Base-by-base conservation (phyloP, 2,888 invertebrate species). In the Drosophila demipolita region DNA sequence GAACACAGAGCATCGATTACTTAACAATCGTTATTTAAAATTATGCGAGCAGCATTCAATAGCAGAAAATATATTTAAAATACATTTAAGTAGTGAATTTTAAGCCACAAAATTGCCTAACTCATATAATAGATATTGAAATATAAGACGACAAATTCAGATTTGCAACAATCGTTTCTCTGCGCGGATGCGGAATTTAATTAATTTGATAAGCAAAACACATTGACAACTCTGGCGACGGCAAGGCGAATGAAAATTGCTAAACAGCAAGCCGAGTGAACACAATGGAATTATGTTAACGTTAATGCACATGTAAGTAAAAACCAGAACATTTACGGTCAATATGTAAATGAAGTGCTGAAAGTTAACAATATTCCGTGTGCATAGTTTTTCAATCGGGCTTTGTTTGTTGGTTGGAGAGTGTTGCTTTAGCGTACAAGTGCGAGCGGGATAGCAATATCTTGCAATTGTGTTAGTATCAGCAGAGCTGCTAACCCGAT, bases 221-320 rank as follows among this genome's bases (percentile, higher is more conserved):
- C 53, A 61, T 53, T 73, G 76, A 53, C 76, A 77, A 75, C 78
- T 66, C 76, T 77, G 63, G 78, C 63, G 63, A 77, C 76, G 76
- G 76, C 76, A 77, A 77, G 77, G 77, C 78, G 69, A 78, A 78
- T 62, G 78, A 76, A 77, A 76, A 76, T 77, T 77, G 76, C 78
- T 78, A 63, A 77, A 76, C 68, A 69, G 73, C 69, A 78, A 78
- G 76, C 76, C 76, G 75, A 66, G 70, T 54, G 60, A 78, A 65
- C 79, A 78, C 79, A 65, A 83, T 84, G 85, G 87, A 84, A 87
- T 78, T 84, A 85, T 84, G 83, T 87, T 84, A 84, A 82, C 84
- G 66, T 72, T 62, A 67, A 72, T 66, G 75, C 70, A 70, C 66
- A 87, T 78, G 87, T 87, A 78, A 87, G 83, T 84, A 26, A 66